Conservation (phyloP, 2,113 vertebrate genomes). For the Ciconia stormi region DNA sequence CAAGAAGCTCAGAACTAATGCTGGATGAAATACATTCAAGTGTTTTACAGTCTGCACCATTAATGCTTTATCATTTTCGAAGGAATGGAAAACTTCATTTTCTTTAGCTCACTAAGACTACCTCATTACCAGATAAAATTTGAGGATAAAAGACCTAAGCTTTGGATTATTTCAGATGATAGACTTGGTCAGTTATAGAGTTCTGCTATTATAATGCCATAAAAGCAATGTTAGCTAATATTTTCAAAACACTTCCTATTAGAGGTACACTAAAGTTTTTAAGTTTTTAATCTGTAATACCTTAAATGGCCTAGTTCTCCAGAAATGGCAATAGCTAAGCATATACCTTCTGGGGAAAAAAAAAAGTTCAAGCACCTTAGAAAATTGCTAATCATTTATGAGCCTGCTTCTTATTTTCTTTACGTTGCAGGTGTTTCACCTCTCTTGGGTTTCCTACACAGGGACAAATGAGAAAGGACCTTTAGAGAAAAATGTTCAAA, state of each 20-base stretch:
- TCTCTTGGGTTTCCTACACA: not conserved
- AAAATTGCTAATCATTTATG: not conserved
- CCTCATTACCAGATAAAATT: not conserved
- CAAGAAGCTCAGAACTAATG: not conserved
- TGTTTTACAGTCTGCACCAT: not conserved
- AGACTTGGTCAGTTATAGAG: not conserved
- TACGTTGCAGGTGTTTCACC: not conserved
- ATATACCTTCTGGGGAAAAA: rapidly evolving
- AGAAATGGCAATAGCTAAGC: not conserved
- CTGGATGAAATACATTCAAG: not conserved
- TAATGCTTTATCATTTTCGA: not conserved
- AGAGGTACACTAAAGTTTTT: rapidly evolving
- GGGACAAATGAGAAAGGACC: not conserved
- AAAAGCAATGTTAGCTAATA: not conserved
- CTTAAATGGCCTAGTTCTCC: not conserved
- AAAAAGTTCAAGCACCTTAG: not conserved
- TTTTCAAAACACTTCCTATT: not conserved
- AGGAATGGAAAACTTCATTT: not conserved
- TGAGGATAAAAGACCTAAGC: not conserved
- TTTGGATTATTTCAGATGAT: not conserved
- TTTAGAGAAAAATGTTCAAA: not conserved
- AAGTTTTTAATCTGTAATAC: not conserved
- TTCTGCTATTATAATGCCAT: not conserved
- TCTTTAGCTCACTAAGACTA: not conserved
- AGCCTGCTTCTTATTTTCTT: not conserved